Percentiles rank a stretch among this genome's conserved stretches.
phyloP scores from a whole-genome alignment of 2,113 vertebrate species.

The Scomber japonicus region DNA sequence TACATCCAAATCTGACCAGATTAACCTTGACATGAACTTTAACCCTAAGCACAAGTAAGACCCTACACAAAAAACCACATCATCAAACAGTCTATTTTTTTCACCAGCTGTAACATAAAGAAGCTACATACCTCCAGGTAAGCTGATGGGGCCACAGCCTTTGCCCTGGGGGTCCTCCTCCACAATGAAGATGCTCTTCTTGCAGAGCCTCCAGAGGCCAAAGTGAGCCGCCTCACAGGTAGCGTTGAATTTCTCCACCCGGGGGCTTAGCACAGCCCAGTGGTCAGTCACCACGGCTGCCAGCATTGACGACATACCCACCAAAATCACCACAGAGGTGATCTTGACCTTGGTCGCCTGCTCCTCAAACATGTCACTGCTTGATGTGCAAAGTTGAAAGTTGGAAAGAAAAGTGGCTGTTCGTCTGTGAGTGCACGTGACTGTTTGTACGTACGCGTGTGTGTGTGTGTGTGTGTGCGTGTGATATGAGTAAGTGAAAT shows the following conservation, averaged over 20 bases:
- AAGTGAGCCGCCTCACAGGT: constrained; percentile 95
- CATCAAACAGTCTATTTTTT: neutral
- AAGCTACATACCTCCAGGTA: constrained; percentile 91
- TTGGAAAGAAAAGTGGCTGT: too few species aligned
- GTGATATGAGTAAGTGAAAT: neutral
- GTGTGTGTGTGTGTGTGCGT: constrained; percentile 11
- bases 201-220: constrained; percentile 96
- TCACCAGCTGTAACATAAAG: neutral
- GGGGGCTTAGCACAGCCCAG: constrained; percentile 96
- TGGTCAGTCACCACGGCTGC: constrained; percentile 93
- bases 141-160: constrained; percentile 89
- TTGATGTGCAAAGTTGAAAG: neutral
- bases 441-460: neutral
- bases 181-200: constrained; percentile 86
- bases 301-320: constrained; percentile 90
- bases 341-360: constrained; percentile 91
- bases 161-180: constrained; percentile 81
- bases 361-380: constrained; percentile 85
- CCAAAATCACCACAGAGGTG: constrained; percentile 89
- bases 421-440: neutral
- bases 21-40: neutral
- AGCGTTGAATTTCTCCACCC: constrained; percentile 83
- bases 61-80: neutral
- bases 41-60: too few species aligned
- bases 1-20: too few species aligned